Evolutionary conservation across 2,888 invertebrate genomes (phyloP), one percentile per base, ranked within the genome.

Genomic region (Nomada ferruginata): DNA sequence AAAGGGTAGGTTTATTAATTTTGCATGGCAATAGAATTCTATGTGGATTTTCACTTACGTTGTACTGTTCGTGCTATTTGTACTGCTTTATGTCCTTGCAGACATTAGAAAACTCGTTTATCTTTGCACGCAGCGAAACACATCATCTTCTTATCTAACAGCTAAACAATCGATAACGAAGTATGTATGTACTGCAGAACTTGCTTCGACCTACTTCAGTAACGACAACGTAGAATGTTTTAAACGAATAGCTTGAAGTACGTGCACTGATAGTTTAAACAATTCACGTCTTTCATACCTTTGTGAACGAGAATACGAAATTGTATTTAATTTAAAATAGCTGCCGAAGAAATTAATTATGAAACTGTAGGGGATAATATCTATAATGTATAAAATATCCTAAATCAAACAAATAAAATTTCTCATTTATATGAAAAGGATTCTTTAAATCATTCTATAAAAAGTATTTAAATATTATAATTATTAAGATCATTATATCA

Each of bases 81-180:
- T 11, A 23, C 15, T 10, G 23, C 44, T 59, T 18, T n/a, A 15
- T 13, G 5, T 64, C 18, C 15, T 26, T 55, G 57, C 7, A 18
- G 53, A 11, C 29, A 55, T 44, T 57, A 29, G 13, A 52, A 18
- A 26, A 44, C 79, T 53, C 50, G 44, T 44, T 29, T 72, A 57
- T 73, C 64, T 69, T 61, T 65, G 53, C 64, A 42, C 52, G 23
- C 61, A 36, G 36, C 52, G 64, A 36, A 57, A 42, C 47, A 53
- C 53, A 53, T 18, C 36, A 18, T 65, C 69, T 52, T 63, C 80
- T 79, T 81, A 81, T 81, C 80, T 73, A 73, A 73, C 26, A 66
- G 53, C 53, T 66, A 69, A 79, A 79, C 79, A 73, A 71, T 79
- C 73, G 80, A 81, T 81, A 81, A 73, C 42, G 15, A 55, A 18